Conservation (phyloP, 1,140 invertebrate genomes). For the Lysiphlebus fabarum region DNA sequence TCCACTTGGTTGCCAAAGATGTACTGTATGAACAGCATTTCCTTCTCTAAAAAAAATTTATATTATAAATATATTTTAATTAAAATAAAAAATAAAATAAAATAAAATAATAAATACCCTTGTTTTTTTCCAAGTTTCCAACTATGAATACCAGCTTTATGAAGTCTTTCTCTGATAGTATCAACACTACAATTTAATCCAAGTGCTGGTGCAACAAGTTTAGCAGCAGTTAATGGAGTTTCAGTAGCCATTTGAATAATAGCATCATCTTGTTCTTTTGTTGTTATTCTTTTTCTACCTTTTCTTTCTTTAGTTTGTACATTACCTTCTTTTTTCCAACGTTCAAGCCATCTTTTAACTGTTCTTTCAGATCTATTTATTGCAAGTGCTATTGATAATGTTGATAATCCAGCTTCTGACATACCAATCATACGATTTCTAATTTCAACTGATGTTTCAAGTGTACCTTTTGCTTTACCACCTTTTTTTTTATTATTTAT, state of each 20-base stretch:
- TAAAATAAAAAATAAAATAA: too few relatives aligned
- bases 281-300: slow-evolving; percentile 50
- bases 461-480: slow-evolving; percentile 50
- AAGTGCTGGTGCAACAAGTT: slow-evolving; percentile 49
- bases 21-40: slow-evolving; percentile 50
- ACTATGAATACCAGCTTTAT: slow-evolving; percentile 53
- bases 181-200: slow-evolving; percentile 53
- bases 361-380: slow-evolving; percentile 53
- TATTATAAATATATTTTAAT: too few relatives aligned
- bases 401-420: slow-evolving; percentile 53
- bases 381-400: slow-evolving; percentile 51
- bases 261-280: slow-evolving; percentile 51
- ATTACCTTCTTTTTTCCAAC: slow-evolving; percentile 53
- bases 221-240: slow-evolving; percentile 50
- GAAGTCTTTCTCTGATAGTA: slow-evolving; percentile 49
- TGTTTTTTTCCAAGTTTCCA: slow-evolving; percentile 54
- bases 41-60: slow-evolving; percentile 32
- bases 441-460: slow-evolving; percentile 53
- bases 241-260: slow-evolving; percentile 53
- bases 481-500: slow-evolving; percentile 48
- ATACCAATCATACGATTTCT: slow-evolving; percentile 55
- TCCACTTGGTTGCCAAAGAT: slow-evolving; percentile 52
- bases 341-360: slow-evolving; percentile 52
- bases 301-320: slow-evolving; percentile 54
- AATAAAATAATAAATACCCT: slow-evolving; percentile 25